Evolutionary conservation across 1,140 invertebrate species (phyloP), one percentile per base, ranked within the genome.

Genomic region (Ctenoplectra terminalis): DNA sequence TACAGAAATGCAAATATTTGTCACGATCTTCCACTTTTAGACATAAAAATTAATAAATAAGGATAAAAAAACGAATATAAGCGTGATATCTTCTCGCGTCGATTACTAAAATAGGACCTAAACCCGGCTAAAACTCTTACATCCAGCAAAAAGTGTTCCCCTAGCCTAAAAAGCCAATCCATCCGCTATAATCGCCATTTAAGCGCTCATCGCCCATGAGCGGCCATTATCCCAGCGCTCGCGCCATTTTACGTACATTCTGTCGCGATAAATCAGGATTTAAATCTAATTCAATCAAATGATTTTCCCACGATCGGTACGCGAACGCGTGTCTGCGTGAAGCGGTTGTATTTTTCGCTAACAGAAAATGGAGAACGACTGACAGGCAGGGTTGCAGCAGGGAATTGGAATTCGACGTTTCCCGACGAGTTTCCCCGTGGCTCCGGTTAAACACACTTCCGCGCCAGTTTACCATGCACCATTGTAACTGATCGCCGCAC

Each of bases 341-440:
- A n/a, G n/a, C 34, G 20, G 23, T 31, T 60, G 34, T 60, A 82
- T 86, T 86, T 85, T 86, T 85, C 78, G n/a, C 23, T 17, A 1
- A 5, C 6, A 1, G n/a, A 2, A 9, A n/a, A 40, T 11, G n/a
- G 31, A 5, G 23, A 31, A 34, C 31, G 37, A 1, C 54, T 26
- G 64, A 46, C 17, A 20, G 40, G 8, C 37, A 43, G 54, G 20
- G 17, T 34, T n/a, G 37, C 37, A 66, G 20, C 7, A 15, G n/a
- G 67, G 64, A 85, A 85, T 87, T 87, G 64, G n/a, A 87, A 87
- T 87, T 87, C 81, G 75, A 83, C 74, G 71, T 83, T 82, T 71
- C 48, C 60, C 58, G 26, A 26, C 56, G 77, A 83, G 70, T 63
- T 74, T 67, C 50, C 20, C 43, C 9, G 58, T n/a, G 40, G 17